Conservation (phyloP, 2,797 vertebrate species). For the Salarias fasciatus region DNA sequence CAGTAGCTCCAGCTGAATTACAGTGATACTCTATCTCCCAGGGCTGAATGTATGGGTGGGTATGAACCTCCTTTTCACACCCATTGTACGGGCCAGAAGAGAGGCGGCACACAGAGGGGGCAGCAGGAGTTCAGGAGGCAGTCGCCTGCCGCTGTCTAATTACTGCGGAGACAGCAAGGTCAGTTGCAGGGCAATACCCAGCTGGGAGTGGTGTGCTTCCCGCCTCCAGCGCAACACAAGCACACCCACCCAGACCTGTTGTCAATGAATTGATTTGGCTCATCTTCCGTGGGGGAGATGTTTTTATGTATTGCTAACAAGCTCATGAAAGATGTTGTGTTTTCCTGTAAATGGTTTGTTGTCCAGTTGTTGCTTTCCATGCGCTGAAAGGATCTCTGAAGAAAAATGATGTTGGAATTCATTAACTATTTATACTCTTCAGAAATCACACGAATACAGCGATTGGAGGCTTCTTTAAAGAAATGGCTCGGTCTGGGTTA, state of each 20-base stretch:
- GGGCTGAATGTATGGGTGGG: conserved; percentile 69
- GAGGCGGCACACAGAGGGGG: conserved; percentile 74
- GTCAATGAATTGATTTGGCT: conserved; percentile 46
- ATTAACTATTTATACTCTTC: conserved; percentile 8
- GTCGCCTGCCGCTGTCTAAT: conserved; percentile 87
- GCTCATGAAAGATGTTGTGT: not conserved
- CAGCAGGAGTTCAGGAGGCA: conserved; percentile 87
- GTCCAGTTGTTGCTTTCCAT: too few relatives aligned
- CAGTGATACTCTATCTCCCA: conserved; percentile 64
- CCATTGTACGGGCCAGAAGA: conserved; percentile 72
- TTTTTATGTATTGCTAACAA: conserved; percentile 38
- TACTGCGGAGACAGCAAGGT: conserved; percentile 88
- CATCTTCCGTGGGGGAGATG: conserved; percentile 32
- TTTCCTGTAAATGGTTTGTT: too few relatives aligned
- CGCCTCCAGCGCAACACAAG: conserved; percentile 71
- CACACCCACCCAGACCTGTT: conserved; percentile 63
- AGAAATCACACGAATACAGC: not conserved
- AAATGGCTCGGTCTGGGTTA: conserved; percentile 43
- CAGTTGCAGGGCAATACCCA: conserved; percentile 86
- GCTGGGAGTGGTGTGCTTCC: conserved; percentile 85
- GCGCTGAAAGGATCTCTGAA: conserved; percentile 2
- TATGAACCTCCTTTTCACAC: conserved; percentile 73
- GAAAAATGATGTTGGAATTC: conserved; percentile 21
- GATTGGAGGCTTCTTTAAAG: conserved; percentile 34
- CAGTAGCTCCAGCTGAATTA: conserved; percentile 48